These are phyloP conservation scores for Stichodactyla helianthus DNA, from an alignment of 64 coral and sea anemone genomes.

Conservation along the genomic window DNA sequence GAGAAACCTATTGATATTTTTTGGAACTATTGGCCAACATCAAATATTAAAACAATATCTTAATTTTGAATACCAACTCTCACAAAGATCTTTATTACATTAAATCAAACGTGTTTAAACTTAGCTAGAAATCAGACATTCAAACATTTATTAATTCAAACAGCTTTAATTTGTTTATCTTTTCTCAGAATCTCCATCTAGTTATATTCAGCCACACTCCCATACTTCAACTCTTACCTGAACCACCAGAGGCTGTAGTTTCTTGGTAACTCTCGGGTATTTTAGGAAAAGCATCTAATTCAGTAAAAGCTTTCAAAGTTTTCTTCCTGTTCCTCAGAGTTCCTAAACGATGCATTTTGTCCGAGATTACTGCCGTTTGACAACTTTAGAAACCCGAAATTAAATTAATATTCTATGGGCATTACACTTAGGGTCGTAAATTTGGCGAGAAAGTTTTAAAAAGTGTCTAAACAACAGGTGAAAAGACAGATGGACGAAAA, in stretches of 20 bases:
- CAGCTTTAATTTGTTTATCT: not conserved
- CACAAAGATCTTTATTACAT: too few species aligned
- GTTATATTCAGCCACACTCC: not conserved
- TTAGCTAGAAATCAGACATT: too few species aligned
- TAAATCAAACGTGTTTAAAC: too few species aligned
- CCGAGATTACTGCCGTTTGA: not conserved
- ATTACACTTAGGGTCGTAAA: not conserved
- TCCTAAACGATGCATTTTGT: constrained; percentile 34
- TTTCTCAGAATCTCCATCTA: not conserved
- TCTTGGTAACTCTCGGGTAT: constrained; percentile 93
- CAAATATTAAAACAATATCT: too few species aligned
- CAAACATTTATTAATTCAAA: not conserved
- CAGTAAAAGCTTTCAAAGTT: constrained; percentile 91
- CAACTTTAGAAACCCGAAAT: not conserved
- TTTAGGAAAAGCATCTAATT: constrained; percentile 96
- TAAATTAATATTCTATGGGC: not conserved
- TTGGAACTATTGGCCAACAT: too few species aligned
- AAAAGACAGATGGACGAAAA: not conserved
- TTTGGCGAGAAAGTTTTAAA: not conserved
- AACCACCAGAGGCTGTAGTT: constrained; percentile 78
- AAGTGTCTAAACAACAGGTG: not conserved
- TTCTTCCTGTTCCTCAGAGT: constrained; percentile 73
- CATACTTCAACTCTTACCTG: constrained; percentile 45
- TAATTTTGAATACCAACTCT: too few species aligned
- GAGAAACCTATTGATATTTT: too few species aligned